Evolutionary conservation across 2,888 invertebrate species (phyloP), one percentile per base, ranked within the genome.

Genomic region (Morinoia aosen): DNA sequence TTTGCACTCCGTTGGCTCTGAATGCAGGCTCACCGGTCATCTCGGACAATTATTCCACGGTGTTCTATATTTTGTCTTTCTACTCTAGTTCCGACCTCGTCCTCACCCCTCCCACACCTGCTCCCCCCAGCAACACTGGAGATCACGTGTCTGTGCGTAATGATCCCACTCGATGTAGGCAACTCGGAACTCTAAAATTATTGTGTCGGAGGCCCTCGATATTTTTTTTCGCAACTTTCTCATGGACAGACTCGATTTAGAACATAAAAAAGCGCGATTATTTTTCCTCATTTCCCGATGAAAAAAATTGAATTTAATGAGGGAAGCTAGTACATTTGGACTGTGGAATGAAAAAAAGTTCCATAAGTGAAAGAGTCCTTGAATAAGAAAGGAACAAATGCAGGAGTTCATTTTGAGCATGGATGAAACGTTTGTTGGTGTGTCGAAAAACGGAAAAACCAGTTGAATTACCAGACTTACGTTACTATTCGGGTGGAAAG

Each of bases 91-190:
- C 76, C 7, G 33, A 76, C 76, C 76, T 16, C 48, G 48, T 5
- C 48, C 5, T 48, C 48, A 25, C 33, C 76, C 33, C 76, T 33
- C 33, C 10, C 76, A 25, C 7, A 16, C 76, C 76, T 33, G 25
- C 33, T 76, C 33, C 76, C 48, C 76, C 76, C 76, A 76, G 76
- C 76, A 90, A 48, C 90, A 16, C 90, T 90, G 16, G 90, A 33
- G 93, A 93, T 93, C 93, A 93, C 93, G 93, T 93, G 93, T 93
- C 93, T 57, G 93, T 3, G n/a, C 57, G 93, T 93, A 93, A 93
- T 93, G 93, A 93, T 12, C 93, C 93, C 57, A 93, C 93, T 93
- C 57, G 93, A 93, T 93, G 93, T 57, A 57, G 33, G 57, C 93
- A 93, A 57, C 57, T 93, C 93, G 12, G 57, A 57, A 33, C 93